Conservation (phyloP, 1,140 invertebrate genomes). For the Cydia fagiglandana region DNA sequence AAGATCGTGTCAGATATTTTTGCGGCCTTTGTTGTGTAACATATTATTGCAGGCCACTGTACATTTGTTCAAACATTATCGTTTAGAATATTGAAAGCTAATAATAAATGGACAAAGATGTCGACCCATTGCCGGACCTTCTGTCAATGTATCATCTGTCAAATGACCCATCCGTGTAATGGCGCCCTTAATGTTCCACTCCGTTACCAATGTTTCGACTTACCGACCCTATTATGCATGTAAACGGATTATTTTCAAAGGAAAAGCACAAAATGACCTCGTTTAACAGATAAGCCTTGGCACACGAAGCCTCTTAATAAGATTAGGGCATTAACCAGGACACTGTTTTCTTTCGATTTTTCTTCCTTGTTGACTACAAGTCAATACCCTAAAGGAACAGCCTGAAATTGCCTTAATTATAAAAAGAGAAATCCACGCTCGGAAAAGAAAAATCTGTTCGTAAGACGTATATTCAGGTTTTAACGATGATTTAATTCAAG, state of each 20-base stretch:
- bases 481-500: neutral
- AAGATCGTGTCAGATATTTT: too few relatives aligned
- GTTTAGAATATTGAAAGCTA: neutral
- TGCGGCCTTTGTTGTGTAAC: too few relatives aligned
- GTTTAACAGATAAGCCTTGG: constrained; percentile 13
- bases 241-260: neutral
- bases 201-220: neutral
- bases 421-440: neutral
- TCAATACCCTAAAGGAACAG: neutral
- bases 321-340: neutral
- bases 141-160: too few relatives aligned
- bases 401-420: constrained; percentile 9
- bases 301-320: neutral
- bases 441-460: neutral
- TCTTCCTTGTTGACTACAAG: neutral
- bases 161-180: too few relatives aligned
- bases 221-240: constrained; percentile 14
- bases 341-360: neutral
- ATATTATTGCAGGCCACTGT: too few relatives aligned
- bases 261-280: constrained; percentile 15
- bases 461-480: neutral
- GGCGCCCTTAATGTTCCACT: neutral
- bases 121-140: too few relatives aligned
- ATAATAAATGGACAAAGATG: neutral
- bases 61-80: too few relatives aligned